Evolutionary conservation across 2,797 vertebrate genomes (phyloP), one percentile per base, ranked within the genome.

Genomic region (Prunella strophiata): DNA sequence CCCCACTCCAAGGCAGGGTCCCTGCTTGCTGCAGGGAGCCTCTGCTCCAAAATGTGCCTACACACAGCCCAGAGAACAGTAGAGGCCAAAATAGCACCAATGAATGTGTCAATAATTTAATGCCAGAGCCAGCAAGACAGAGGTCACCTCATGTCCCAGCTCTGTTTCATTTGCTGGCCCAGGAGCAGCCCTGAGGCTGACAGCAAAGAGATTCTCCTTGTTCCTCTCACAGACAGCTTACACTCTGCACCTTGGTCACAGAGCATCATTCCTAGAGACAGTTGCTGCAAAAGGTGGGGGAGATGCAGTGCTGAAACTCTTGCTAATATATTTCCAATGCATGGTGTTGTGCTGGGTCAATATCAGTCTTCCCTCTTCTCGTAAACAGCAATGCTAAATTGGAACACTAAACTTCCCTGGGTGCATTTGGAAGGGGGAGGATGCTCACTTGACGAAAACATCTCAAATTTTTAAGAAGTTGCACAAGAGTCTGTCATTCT

Each of bases 381-480:
- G 18, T 36, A 61, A 85, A 23, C 14, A 71, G 14, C 17, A 40
- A 18, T 4, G 27, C 5, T 65, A 50, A 81, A 81, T 6, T 14
- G 17, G 7, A 52, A 73, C 16, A 6, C 30, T 75, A 12, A 45
- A 89, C 61, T 88, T 88, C 59, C 32, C 72, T 47, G 16, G 11
- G 8, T 48, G 34, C 2, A 0, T 93, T 94, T 79, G 42, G 50
- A 78, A 85, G 43, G 26, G 71, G 8, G 14, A 23, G 6, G 21
- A 29, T 68, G 17, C 36, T 82, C n/a, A 45, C 47, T 81, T 43
- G 47, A 62, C 2, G 1, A 85, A 96, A 87, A 63, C 57, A 91
- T 93, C 76, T 95, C 73, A n/a, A 77, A 66, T 81, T 90, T 85
- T 85, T 65, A 52, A 95, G 68, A 87, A 50, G 77, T 62, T 91